These are phyloP conservation scores for Drosophila busckii DNA, from an alignment of 1,140 invertebrate genomes.

Conservation along the genomic window DNA sequence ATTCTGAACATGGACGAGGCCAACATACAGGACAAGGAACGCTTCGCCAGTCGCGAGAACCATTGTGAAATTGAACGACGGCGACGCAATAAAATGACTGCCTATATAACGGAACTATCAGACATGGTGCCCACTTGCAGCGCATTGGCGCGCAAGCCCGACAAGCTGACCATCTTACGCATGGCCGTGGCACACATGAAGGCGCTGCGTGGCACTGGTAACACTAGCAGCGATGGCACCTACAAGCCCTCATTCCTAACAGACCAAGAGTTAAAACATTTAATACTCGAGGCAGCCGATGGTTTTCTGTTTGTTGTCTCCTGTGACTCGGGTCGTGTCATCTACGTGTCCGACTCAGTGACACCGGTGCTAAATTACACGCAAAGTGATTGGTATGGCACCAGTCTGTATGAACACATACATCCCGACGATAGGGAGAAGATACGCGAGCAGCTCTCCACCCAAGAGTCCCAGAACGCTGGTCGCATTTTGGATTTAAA, in stretches of 20 bases:
- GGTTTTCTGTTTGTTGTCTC: slow-evolving; percentile 99
- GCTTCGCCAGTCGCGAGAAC: slow-evolving; percentile 97
- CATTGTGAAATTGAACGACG: slow-evolving; percentile 99
- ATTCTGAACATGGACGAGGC: slow-evolving; percentile 89
- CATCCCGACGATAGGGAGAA: slow-evolving; percentile 99
- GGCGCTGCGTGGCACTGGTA: slow-evolving; percentile 90
- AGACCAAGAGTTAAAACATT: slow-evolving; percentile 99
- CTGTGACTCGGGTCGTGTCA: slow-evolving; percentile 97
- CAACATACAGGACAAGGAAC: slow-evolving; percentile 95
- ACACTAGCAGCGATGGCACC: slow-evolving; percentile 94
- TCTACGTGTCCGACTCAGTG: slow-evolving; percentile 99
- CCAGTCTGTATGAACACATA: slow-evolving; percentile 95
- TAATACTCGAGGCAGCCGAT: slow-evolving; percentile 99
- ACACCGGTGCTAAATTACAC: slow-evolving; percentile 98
- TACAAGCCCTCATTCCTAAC: slow-evolving; percentile 99
- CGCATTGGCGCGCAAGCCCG: slow-evolving; percentile 97
- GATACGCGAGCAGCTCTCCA: slow-evolving; percentile 97
- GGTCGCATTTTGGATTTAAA: slow-evolving; percentile 98
- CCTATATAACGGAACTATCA: slow-evolving; percentile 99
- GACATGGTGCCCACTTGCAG: slow-evolving; percentile 99
- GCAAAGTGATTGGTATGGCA: slow-evolving; percentile 98
- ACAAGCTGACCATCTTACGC: slow-evolving; percentile 98
- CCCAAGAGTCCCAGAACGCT: slow-evolving; percentile 96
- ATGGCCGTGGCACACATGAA: slow-evolving; percentile 99
- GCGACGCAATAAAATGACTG: slow-evolving; percentile 99